Evolutionary conservation across 2,888 invertebrate genomes (phyloP).

Genomic region (Cepaea hortensis): DNA sequence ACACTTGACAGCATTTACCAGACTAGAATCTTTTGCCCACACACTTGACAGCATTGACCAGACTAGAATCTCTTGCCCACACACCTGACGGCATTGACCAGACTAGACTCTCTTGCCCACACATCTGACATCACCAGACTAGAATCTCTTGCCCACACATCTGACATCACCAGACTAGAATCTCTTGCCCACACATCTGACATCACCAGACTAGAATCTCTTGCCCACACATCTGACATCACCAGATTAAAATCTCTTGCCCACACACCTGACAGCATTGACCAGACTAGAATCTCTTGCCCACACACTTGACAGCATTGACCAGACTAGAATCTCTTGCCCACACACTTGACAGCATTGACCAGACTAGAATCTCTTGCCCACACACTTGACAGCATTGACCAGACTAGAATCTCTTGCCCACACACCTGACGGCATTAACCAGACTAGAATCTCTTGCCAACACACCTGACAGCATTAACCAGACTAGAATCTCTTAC

Average conservation of each 20-base stretch:
- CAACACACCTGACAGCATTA: not conserved
- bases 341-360: constrained; percentile 76
- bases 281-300: too few species aligned
- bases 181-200: constrained; percentile 76
- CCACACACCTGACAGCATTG: too few species aligned
- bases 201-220: constrained; percentile 78
- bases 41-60: constrained; percentile 76
- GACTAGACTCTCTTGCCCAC: constrained; percentile 73
- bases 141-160: constrained; percentile 70
- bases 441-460: too few species aligned
- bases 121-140: constrained; percentile 78
- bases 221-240: constrained; percentile 76
- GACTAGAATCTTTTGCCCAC: not conserved
- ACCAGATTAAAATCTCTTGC: too few species aligned
- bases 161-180: constrained; percentile 78
- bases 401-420: constrained; percentile 76
- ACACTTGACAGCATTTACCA: too few species aligned
- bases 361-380: constrained; percentile 76
- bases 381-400: constrained; percentile 78
- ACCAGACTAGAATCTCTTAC: too few species aligned
- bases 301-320: constrained; percentile 76
- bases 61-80: not conserved
- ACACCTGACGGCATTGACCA: constrained; percentile 78
- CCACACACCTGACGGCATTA: constrained; percentile 78
- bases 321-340: too few species aligned